phyloP scores from a whole-genome alignment of 2,888 invertebrate species.

The Troides oblongomaculatus region DNA sequence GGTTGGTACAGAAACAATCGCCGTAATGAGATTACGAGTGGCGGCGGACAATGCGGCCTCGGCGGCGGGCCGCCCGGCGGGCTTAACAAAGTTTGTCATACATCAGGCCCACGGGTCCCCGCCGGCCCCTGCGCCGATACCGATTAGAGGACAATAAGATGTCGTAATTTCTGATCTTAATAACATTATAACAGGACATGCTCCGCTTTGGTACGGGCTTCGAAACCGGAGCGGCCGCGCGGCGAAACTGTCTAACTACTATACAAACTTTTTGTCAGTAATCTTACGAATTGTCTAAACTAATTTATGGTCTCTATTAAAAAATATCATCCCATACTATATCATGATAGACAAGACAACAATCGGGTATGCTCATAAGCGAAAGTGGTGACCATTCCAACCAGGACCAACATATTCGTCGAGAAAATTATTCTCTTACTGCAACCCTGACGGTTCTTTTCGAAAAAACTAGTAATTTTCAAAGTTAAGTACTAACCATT shows the following conservation, averaged over 20 bases:
- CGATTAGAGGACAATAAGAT: slow-evolving; percentile 64
- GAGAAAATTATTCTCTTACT: too few species aligned
- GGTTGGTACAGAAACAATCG: not conserved
- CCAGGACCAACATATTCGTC: too few species aligned
- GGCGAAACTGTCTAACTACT: not conserved
- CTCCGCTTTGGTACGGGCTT: slow-evolving; percentile 53
- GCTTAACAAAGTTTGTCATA: slow-evolving; percentile 29
- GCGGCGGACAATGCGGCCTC: slow-evolving; percentile 5
- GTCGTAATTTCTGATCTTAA: slow-evolving; percentile 71
- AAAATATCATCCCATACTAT: too few species aligned
- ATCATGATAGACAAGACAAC: too few species aligned
- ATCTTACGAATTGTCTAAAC: too few species aligned
- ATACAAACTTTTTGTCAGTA: too few species aligned
- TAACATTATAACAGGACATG: slow-evolving; percentile 65
- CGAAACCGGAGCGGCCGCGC: slow-evolving; percentile 43
- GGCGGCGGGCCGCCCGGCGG: not conserved
- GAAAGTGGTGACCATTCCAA: too few species aligned
- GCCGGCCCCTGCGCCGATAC: slow-evolving; percentile 35
- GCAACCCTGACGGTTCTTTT: too few species aligned
- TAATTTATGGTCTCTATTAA: too few species aligned
- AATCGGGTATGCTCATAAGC: too few species aligned
- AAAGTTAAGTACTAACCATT: too few species aligned
- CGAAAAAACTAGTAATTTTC: too few species aligned
- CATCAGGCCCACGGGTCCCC: slow-evolving; percentile 10
- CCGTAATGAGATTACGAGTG: not conserved